Percentiles rank a stretch among this genome's conserved stretches.
Conservation (phyloP, 1,140 invertebrate genomes). For the Magallana gigas region DNA sequence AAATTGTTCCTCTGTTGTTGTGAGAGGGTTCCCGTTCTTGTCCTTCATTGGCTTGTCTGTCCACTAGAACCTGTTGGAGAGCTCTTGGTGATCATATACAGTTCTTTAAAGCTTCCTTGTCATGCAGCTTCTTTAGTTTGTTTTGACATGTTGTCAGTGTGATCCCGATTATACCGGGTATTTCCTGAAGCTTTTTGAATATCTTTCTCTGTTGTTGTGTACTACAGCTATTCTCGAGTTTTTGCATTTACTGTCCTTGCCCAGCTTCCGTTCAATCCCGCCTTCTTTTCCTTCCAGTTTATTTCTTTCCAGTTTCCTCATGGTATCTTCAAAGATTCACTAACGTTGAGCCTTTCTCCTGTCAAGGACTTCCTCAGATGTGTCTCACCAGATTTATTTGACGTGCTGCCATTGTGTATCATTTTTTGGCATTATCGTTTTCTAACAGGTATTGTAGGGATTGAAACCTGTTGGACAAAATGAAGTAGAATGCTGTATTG, state of each 20-base stretch:
- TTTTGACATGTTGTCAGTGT: constrained; percentile 51
- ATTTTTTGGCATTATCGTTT: no score
- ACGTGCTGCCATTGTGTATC: no score
- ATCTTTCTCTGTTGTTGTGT: constrained; percentile 46
- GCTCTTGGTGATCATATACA: constrained; percentile 47
- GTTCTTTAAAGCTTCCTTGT: not conserved
- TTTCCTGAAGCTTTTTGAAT: constrained; percentile 22
- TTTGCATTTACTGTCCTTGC: not conserved
- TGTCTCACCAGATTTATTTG: no score
- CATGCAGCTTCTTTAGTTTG: constrained; percentile 51
- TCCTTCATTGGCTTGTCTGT: no score
- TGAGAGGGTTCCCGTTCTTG: not conserved
- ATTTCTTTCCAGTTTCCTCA: constrained; percentile 43
- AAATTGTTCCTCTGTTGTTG: constrained; percentile 35
- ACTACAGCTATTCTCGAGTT: constrained; percentile 45
- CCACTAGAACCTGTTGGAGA: no score
- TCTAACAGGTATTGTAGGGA: no score
- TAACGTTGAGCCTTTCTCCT: constrained; percentile 47
- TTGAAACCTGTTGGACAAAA: no score
- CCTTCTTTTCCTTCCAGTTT: constrained; percentile 45
- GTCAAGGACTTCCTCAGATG: no score
- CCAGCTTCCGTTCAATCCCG: not conserved
- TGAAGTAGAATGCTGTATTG: no score
- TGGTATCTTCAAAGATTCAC: constrained; percentile 55
- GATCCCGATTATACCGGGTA: constrained; percentile 37